phyloP scores from a whole-genome alignment of 2,113 vertebrate species.

The Lathamus discolor region DNA sequence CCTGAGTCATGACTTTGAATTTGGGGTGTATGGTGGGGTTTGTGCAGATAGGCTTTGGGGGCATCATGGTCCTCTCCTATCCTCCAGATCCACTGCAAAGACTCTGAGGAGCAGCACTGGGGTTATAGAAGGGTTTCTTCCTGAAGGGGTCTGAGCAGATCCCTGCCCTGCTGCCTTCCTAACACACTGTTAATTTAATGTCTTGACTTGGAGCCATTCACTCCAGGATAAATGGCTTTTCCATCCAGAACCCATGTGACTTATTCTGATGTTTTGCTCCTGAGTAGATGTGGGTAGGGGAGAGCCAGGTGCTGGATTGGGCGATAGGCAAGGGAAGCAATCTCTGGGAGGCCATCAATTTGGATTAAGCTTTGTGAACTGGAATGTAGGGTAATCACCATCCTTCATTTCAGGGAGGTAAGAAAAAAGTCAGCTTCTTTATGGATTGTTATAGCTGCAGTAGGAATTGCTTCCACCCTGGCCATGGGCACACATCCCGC shows the following conservation, averaged over 20 bases:
- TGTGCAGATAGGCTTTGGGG: not conserved
- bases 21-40: not conserved
- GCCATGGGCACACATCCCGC: fast-evolving
- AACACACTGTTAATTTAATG: not conserved
- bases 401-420: conserved; percentile 46
- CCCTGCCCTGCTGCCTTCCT: not conserved
- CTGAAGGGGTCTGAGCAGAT: fast-evolving
- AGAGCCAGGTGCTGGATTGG: not conserved
- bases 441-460: not conserved
- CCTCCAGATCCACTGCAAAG: not conserved
- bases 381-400: conserved; percentile 44
- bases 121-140: not conserved
- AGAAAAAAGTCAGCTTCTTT: conserved; percentile 43
- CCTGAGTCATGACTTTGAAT: not conserved
- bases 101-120: not conserved
- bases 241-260: not conserved
- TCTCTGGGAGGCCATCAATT: conserved; percentile 34
- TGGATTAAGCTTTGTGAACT: conserved; percentile 36
- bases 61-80: not conserved
- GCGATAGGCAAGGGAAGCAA: not conserved
- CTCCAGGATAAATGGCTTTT: conserved; percentile 1
- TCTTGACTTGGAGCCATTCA: not conserved
- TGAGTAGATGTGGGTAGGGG: not conserved
- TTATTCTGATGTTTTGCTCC: conserved; percentile 5
- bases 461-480: not conserved